Evolutionary conservation across 1,140 invertebrate species (phyloP), one percentile per base, ranked within the genome.

Genomic region (Bombus pascuorum): DNA sequence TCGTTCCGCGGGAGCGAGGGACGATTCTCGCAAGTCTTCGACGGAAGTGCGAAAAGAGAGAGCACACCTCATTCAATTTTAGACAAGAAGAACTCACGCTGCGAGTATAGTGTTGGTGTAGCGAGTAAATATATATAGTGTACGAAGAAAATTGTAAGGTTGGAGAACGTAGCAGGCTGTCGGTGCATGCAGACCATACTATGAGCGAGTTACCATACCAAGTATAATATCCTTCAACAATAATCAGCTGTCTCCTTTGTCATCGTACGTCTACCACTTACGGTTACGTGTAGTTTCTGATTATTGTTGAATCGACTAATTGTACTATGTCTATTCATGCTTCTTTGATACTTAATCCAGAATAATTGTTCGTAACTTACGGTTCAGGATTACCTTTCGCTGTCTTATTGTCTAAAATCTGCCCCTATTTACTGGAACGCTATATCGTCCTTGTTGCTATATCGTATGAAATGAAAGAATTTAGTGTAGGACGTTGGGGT

Each of bases 51-150:
- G 90, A 87, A 93, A 90, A 89, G 83, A 93, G 73, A 93, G 91
- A 91, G 89, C 86, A 92, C 91, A 90, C 90, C 87, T 92, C 86
- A 90, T 92, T 92, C 86, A 90, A 85, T 92, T 91, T 86, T 90
- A 89, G 90, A 91, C 91, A 94, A 93, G 91, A 93, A 93, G 91
- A 93, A 94, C 89, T 92, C 91, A 93, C 92, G 90, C 92, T 90
- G 88, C 90, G 91, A 93, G 92, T 93, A 89, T 93, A 87, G 90
- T 93, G 92, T 93, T 82, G 91, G 90, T 93, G 88, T 86, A 83
- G 70, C 90, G 90, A 92, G 82, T 93, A 88, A 80, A 90, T 73
- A 86, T 86, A 84, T 81, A 59, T 84, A 65, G 71, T 70, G 80
- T 70, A 59, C 44, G 68, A 32, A 75, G 39, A 86, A 78, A 79